These are phyloP conservation scores for Heliocidaris erythrogramma DNA, from an alignment of 35 echinoderm and acorn worm species.

Conservation along the genomic window DNA sequence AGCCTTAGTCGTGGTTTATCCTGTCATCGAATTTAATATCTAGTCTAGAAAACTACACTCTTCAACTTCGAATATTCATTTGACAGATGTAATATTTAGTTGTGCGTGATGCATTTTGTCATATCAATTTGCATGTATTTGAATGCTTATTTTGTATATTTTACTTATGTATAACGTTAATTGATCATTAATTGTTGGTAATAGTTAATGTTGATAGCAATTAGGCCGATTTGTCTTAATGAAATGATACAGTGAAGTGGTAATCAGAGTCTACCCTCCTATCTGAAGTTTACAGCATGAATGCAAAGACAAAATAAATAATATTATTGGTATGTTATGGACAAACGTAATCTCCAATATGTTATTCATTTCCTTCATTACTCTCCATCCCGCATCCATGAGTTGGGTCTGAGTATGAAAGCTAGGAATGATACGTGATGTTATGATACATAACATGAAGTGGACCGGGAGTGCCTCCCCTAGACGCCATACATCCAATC, in stretches of 20 bases:
- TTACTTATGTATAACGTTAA: too few relatives aligned
- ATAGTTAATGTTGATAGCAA: too few relatives aligned
- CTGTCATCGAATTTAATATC: background rate
- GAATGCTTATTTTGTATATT: too few relatives aligned
- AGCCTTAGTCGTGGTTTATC: background rate
- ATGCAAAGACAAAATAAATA: too few relatives aligned
- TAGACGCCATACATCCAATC: slow-evolving; percentile 25
- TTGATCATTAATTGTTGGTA: too few relatives aligned
- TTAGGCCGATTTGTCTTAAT: too few relatives aligned
- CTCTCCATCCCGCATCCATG: background rate
- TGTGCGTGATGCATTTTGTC: background rate
- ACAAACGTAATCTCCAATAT: background rate
- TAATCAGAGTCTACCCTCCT: too few relatives aligned
- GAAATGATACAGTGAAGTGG: too few relatives aligned
- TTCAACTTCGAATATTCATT: background rate
- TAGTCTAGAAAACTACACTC: background rate
- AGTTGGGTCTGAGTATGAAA: background rate
- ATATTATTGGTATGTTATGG: too few relatives aligned
- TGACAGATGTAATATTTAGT: background rate
- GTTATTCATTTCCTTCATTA: background rate
- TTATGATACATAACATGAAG: slow-evolving; percentile 27
- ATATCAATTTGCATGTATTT: too few relatives aligned
- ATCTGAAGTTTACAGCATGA: too few relatives aligned
- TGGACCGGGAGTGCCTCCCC: background rate
- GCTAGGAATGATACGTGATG: background rate